Base-by-base conservation (phyloP, 2,797 vertebrate genomes). In the Tympanoctomys barrerae region DNA sequence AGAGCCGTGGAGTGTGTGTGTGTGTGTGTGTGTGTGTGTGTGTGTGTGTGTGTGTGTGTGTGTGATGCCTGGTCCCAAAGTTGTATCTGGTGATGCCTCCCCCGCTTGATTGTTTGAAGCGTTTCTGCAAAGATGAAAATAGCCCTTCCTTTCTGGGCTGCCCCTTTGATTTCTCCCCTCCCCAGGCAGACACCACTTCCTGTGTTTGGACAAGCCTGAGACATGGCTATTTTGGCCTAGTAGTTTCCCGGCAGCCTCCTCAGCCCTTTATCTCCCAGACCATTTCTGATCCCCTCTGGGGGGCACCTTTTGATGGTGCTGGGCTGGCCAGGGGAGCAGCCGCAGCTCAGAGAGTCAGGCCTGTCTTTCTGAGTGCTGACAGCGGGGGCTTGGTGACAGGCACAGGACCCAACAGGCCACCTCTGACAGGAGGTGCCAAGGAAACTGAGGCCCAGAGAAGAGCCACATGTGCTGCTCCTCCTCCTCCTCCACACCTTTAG, bases 141-240 rank as follows among this genome's bases (percentile, higher is more conserved):
- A 98, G 96, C 97, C 96, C 87, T 97, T 97, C 95, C 91, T 97
- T 96, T 97, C 95, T 46, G 86, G 78, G 81, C 91, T 3, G 92
- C 95, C 96, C 96, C 97, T 94, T 89, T 96, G 97, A 96, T 97
- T 95, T 96, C 84, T 42, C 94, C 97, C 94, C 97, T 92, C 86
- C 78, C 95, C 86, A 94, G 94, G 98, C 98, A 98, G 98, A 97
- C 21, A 9, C 91, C 0, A 0, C 95, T 98, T 98, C 98, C 98
- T 98, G 98, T 85, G 0, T 97, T 98, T 96, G 97, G 97, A 96
- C 91, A 97, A 89, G 71, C 78, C 94, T 0, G 7, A 90, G 92
- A 83, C 75, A 3, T 3, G 95, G 95, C 97, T 96, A 31, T 88
- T 97, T 96, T 71, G 81, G 62, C 85, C 75, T 14, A 22, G 91